Percentiles rank a stretch among this genome's conserved stretches.
Conservation (phyloP, 1,140 invertebrate species). For the Frieseomelitta varia region DNA sequence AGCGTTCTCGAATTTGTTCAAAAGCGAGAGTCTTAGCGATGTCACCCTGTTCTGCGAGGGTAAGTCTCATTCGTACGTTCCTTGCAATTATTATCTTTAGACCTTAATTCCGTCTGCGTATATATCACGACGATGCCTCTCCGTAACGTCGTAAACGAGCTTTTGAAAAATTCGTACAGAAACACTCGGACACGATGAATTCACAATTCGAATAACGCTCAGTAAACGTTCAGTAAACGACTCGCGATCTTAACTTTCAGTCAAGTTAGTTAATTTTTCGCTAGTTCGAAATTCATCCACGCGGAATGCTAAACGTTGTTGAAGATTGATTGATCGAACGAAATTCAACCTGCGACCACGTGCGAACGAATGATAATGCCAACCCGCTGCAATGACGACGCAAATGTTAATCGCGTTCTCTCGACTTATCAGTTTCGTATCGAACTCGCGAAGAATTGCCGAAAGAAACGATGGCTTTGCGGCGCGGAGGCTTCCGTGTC, state of each 20-base stretch:
- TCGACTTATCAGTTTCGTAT: background rate
- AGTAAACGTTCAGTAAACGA: background rate
- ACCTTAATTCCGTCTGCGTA: background rate
- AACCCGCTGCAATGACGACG: background rate
- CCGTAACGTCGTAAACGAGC: background rate
- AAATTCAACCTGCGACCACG: too few species aligned
- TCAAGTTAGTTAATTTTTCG: background rate
- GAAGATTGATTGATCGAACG: too few species aligned
- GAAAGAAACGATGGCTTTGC: background rate
- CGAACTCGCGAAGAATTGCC: background rate
- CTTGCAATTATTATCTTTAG: background rate
- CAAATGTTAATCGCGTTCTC: background rate
- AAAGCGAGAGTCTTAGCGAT: constrained; percentile 94
- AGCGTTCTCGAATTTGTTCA: constrained; percentile 93
- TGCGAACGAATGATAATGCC: too few species aligned
- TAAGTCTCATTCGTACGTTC: constrained; percentile 79
- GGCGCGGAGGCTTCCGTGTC: background rate
- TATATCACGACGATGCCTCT: too few species aligned
- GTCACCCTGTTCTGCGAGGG: constrained; percentile 95
- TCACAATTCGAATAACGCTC: too few species aligned
- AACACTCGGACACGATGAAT: too few species aligned
- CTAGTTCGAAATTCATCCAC: too few species aligned
- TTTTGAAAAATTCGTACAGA: too few species aligned
- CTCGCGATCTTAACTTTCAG: background rate
- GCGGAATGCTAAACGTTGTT: too few species aligned